Base-by-base conservation (phyloP, 2,888 invertebrate species). In the Poecilus cupreus region DNA sequence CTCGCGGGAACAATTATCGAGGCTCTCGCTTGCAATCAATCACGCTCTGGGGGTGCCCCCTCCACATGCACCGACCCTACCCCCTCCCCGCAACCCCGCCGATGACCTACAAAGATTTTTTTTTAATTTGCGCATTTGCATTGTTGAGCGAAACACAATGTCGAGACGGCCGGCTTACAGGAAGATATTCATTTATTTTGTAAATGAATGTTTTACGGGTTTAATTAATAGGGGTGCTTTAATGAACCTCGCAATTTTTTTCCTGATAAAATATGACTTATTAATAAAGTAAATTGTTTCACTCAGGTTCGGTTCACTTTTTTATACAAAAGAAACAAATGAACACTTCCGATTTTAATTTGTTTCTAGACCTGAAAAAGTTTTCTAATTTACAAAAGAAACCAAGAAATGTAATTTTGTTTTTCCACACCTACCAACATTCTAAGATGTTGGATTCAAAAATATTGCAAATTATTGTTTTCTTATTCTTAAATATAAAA, bases 1-100 rank as follows among this genome's bases (percentile, higher is more conserved):
- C 80, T 80, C 80, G 72, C 80, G 80, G 72, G 80, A 57, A 80
- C 80, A 80, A 80, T 80, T 72, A 80, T 80, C 72, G 72, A 39
- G 46, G 20, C 80, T 26, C 79, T 39, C 32, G 54, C 49, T 80
- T 39, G 80, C 72, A 80, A 80, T 80, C 72, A 80, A 80, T 80
- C 80, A 72, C 43, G 1, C 22, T 0, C 46, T n/a, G 13, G 46
- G 24, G 46, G 39, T 43, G 11, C 54, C 18, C n/a, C 32, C 32
- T 54, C 68, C 39, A 39, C 37, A 32, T 64, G 64, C 37, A 39
- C 68, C 32, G 32, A 11, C 22, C 5, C 4, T 54, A 18, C 54
- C 22, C 18, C 4, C 18, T 16, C 54, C 22, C 18, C 54, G 4
- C 10, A 22, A 13, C 54, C 4, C 37, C 26, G 16, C 18, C 13